phyloP scores from a whole-genome alignment of 2,888 invertebrate genomes.

The Hipparchia sbordonii region DNA sequence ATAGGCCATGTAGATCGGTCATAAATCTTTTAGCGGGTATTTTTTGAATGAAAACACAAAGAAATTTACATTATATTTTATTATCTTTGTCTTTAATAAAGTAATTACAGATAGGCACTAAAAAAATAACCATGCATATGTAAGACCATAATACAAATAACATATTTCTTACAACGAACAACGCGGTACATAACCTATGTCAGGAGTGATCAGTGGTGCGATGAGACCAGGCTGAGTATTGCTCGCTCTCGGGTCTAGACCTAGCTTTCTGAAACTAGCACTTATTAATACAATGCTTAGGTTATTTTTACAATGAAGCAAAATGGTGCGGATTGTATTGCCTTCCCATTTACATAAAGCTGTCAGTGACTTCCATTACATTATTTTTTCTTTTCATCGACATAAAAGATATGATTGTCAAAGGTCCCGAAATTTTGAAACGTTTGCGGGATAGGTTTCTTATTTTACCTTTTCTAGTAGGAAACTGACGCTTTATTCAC shows the following conservation, averaged over 20 bases:
- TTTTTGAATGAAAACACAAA: constrained; percentile 50
- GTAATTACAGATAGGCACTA: constrained; percentile 83
- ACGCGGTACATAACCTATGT: constrained; percentile 49
- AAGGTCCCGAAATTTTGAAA: neutral
- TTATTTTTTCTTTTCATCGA: neutral
- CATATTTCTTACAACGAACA: constrained; percentile 76
- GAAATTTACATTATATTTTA: constrained; percentile 79
- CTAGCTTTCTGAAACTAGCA: constrained; percentile 19
- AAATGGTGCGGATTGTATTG: constrained; percentile 19
- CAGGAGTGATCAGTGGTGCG: constrained; percentile 31
- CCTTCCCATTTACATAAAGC: neutral
- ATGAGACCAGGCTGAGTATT: constrained; percentile 21
- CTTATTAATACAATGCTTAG: constrained; percentile 15
- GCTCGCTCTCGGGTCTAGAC: constrained; percentile 6
- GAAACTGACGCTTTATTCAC: neutral
- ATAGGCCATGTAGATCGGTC: no score
- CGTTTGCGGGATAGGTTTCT: neutral
- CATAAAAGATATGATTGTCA: no score
- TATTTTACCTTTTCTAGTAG: neutral
- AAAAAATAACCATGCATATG: constrained; percentile 83
- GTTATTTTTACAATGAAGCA: constrained; percentile 24
- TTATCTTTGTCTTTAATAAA: constrained; percentile 83
- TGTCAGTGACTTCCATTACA: constrained; percentile 12
- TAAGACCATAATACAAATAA: constrained; percentile 79
- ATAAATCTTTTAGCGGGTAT: neutral